Conservation (phyloP, 2,797 vertebrate genomes). For the Remorina albescens region DNA sequence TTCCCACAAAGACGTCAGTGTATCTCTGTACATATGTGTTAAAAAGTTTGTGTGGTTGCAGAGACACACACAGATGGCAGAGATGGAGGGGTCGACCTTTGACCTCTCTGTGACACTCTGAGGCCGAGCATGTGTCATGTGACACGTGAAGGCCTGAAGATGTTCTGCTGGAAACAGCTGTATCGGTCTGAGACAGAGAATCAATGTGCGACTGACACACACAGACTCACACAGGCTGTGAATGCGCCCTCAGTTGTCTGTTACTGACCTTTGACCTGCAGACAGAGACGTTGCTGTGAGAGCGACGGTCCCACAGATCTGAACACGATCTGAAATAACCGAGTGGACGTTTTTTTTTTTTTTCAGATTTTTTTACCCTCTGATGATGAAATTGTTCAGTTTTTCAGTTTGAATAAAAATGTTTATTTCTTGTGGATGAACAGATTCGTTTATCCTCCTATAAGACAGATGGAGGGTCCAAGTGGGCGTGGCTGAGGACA, state of each 20-base stretch:
- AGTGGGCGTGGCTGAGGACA: too few species aligned
- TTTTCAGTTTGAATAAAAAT: not conserved
- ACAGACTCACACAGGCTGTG: slow-evolving; percentile 1
- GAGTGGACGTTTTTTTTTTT: too few species aligned
- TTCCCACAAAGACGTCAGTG: too few species aligned
- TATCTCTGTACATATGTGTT: too few species aligned
- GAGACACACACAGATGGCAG: not conserved
- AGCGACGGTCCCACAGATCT: slow-evolving; percentile 17
- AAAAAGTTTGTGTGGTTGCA: not conserved
- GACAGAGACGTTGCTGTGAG: slow-evolving; percentile 19
- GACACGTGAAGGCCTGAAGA: too few species aligned
- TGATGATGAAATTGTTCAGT: not conserved
- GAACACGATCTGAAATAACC: too few species aligned
- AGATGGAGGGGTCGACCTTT: not conserved
- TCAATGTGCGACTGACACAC: too few species aligned
- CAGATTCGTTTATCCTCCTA: not conserved
- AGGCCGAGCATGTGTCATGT: not conserved
- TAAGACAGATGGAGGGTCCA: too few species aligned
- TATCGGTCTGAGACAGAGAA: too few species aligned
- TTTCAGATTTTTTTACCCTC: too few species aligned
- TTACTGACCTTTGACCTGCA: slow-evolving; percentile 42
- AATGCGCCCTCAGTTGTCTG: slow-evolving; percentile 52
- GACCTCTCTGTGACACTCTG: not conserved
- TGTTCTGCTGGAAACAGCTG: too few species aligned
- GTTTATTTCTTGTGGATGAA: not conserved